Base-by-base conservation (phyloP, 1,140 invertebrate genomes). In the Vollenhovia emeryi region DNA sequence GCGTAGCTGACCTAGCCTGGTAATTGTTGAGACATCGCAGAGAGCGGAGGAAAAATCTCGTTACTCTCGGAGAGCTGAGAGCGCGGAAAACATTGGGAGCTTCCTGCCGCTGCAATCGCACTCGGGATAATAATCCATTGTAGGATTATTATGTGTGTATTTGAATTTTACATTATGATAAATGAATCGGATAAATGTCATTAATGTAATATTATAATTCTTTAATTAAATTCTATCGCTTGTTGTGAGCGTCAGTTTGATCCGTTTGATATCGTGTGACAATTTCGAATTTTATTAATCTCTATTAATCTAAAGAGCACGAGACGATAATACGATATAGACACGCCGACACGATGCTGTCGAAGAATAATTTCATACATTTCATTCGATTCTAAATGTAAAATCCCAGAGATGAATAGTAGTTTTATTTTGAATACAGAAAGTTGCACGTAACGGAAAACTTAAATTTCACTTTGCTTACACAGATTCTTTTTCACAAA, bases 11-110 rank as follows among this genome's bases (percentile, higher is more conserved):
- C 27, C 66, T n/a, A 59, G n/a, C 78, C 45, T 21, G 52, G 78
- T 45, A 71, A 73, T 82, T 82, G 78, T 73, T 45, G 78, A 73
- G 64, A 71, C 50, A 36, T 82, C 78, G 50, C 27, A 33, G 27
- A 33, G 27, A 30, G 30, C 52, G 27, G 8, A 45, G 36, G n/a
- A 82, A 57, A 80, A 71, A 45, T 73, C 64, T 73, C 66, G 66
- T 82, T 82, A 71, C 50, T 71, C 24, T 55, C 30, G 48, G 3
- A 71, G 18, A 71, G 18, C 50, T 57, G 66, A 82, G 43, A 73
- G 36, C 64, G 50, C 36, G 48, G 11, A 57, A 59, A 82, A 59
- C 50, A 52, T 52, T 43, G 66, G 24, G 13, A 45, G 13, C 27
- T 68, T 36, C 43, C 60, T 43, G 50, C 50, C 7, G 40, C n/a